These are phyloP conservation scores for Meloidogyne floridensis DNA, from an alignment of 1,140 invertebrate species.

Conservation along the genomic window DNA sequence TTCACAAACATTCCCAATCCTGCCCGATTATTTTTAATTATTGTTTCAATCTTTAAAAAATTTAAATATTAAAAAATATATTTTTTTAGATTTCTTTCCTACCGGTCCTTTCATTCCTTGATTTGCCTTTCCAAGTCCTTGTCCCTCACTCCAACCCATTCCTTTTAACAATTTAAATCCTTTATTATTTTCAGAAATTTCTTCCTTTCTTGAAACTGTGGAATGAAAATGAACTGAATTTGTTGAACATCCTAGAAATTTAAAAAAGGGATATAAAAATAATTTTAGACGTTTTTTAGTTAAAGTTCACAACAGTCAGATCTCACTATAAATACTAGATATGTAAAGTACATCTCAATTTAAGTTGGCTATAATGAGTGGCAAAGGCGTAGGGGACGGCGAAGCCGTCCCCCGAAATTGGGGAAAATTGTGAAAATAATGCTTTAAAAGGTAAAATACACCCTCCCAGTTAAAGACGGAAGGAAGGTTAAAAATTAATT, in stretches of 20 bases:
- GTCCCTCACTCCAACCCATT: constrained; percentile 41
- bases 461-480: too few species aligned
- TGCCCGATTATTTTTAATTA: constrained; percentile 18
- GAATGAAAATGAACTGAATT: constrained; percentile 24
- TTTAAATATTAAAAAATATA: constrained; percentile 9
- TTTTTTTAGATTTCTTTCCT: background rate
- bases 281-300: background rate
- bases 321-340: too few species aligned
- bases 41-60: constrained; percentile 15
- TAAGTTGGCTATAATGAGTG: too few species aligned
- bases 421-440: background rate
- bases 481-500: too few species aligned
- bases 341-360: too few species aligned
- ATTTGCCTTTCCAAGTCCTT: constrained; percentile 38
- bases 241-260: background rate
- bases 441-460: too few species aligned
- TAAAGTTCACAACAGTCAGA: background rate
- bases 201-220: background rate
- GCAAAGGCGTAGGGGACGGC: too few species aligned
- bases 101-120: constrained; percentile 40
- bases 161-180: constrained; percentile 38
- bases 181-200: constrained; percentile 29
- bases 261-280: background rate
- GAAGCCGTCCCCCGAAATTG: too few species aligned
- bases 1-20: constrained; percentile 6